Percentiles rank a stretch among this genome's conserved stretches.
Conservation (phyloP, 2,113 vertebrate species). For the Donacobius atricapilla region DNA sequence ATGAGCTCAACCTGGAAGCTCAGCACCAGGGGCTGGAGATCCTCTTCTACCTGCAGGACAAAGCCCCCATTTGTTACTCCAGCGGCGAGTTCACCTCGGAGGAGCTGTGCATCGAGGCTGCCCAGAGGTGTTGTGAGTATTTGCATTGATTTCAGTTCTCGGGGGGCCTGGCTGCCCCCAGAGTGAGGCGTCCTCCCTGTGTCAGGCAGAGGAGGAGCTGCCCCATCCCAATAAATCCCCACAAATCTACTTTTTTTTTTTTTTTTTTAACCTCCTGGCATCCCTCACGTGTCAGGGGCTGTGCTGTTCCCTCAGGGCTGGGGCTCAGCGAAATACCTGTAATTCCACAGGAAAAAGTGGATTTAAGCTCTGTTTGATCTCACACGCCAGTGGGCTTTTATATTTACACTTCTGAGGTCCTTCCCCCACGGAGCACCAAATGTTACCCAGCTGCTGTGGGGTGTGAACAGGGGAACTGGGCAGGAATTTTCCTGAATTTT, state of each 20-base stretch:
- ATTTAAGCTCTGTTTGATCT: neutral
- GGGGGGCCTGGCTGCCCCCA: neutral
- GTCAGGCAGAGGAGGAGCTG: neutral
- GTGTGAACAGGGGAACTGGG: neutral
- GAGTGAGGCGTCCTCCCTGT: neutral
- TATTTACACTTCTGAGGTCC: neutral
- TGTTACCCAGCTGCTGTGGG: neutral
- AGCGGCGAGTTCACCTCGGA: constrained; percentile 83
- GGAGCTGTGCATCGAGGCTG: constrained; percentile 86
- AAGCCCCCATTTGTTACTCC: constrained; percentile 72
- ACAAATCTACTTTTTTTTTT: neutral
- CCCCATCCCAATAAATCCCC: neutral
- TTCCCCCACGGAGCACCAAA: neutral
- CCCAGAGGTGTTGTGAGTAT: constrained; percentile 88
- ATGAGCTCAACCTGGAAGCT: constrained; percentile 63
- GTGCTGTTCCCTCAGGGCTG: neutral
- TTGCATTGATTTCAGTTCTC: neutral
- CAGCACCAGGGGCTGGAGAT: constrained; percentile 83
- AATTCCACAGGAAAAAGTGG: neutral
- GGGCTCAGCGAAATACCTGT: neutral
- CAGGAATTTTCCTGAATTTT: neutral
- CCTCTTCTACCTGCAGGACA: constrained; percentile 82
- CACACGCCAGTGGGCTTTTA: neutral
- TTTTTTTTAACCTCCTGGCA: rapidly evolving
- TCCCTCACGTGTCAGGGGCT: neutral